A percentile compares a stretch with the other conserved stretches of the same genome.
Conservation (phyloP, 2,888 invertebrate species). For the Acrobasis suavella region DNA sequence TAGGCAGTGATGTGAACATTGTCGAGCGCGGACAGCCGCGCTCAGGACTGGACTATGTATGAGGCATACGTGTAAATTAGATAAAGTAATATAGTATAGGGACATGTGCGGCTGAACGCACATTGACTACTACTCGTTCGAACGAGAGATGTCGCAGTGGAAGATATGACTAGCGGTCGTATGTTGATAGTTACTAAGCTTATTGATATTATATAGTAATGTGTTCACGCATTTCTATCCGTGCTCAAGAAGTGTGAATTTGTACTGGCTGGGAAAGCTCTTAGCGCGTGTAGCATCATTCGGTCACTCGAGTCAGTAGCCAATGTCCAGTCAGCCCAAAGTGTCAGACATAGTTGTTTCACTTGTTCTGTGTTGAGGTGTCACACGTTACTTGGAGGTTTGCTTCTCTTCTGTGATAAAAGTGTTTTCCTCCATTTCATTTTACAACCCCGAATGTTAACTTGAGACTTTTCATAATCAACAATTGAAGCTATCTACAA, state of each 20-base stretch:
- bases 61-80: slow-evolving; percentile 13
- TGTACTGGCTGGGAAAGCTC: too few relatives aligned
- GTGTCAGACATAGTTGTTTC: not conserved
- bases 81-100: not conserved
- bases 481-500: not conserved
- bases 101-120: not conserved
- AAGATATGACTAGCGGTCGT: too few relatives aligned
- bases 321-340: not conserved
- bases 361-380: slow-evolving; percentile 4
- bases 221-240: too few relatives aligned
- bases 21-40: too few relatives aligned
- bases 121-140: not conserved
- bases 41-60: not conserved
- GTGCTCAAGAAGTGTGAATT: too few relatives aligned
- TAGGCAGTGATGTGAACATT: not conserved
- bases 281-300: not conserved
- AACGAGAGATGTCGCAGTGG: not conserved
- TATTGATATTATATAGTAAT: too few relatives aligned
- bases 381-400: slow-evolving; percentile 6
- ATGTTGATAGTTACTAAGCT: too few relatives aligned
- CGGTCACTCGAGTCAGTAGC: not conserved
- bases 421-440: not conserved
- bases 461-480: not conserved
- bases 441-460: not conserved
- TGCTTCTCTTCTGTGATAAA: slow-evolving; percentile 17